Conservation (phyloP, 2,888 invertebrate species). For the Metalampra italica region DNA sequence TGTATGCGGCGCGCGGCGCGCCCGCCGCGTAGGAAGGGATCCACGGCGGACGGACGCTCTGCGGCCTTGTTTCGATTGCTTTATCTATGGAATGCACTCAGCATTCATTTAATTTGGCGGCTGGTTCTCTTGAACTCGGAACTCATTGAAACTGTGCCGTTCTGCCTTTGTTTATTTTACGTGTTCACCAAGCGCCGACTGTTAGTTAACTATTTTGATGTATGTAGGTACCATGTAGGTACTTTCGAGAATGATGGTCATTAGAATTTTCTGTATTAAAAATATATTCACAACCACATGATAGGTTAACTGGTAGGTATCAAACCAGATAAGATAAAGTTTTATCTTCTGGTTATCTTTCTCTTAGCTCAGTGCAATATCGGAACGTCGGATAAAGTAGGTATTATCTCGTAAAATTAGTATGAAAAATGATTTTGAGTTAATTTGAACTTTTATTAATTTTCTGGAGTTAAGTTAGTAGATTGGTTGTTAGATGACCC, state of each 20-base stretch:
- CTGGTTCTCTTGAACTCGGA: too few relatives aligned
- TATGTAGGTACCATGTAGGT: too few relatives aligned
- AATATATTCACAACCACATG: too few relatives aligned
- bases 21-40: too few relatives aligned
- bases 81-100: constrained; percentile 19
- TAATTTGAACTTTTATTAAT: background rate
- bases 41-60: too few relatives aligned
- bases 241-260: too few relatives aligned
- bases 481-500: constrained; percentile 12
- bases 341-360: constrained; percentile 3
- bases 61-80: constrained; percentile 3
- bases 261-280: too few relatives aligned
- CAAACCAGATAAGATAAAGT: constrained; percentile 1
- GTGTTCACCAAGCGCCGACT: too few relatives aligned
- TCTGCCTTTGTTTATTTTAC: background rate
- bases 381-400: background rate
- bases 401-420: background rate
- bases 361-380: background rate
- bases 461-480: background rate
- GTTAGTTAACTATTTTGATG: too few relatives aligned
- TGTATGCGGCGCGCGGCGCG: constrained; percentile 18
- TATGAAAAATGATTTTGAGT: background rate
- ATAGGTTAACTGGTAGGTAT: too few relatives aligned
- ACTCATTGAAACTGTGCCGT: background rate
- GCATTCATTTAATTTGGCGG: background rate